Evolutionary conservation across 2,888 invertebrate genomes (phyloP).

Genomic region (Darwinula stevensoni): DNA sequence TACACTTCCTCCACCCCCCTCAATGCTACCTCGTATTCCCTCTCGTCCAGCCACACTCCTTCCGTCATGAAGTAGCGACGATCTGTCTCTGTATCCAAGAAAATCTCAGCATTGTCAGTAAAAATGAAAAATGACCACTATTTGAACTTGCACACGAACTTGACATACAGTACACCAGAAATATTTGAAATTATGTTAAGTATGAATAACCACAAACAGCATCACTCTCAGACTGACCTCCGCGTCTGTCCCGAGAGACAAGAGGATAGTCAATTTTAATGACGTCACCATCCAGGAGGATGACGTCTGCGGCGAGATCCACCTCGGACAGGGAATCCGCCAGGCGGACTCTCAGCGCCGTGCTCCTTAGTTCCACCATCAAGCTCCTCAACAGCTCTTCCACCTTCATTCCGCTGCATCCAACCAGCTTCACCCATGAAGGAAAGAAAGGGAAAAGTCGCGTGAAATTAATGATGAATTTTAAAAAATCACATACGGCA

Average conservation of each 20-base stretch:
- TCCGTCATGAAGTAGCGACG: conserved; percentile 17
- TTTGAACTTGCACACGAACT: too few relatives aligned
- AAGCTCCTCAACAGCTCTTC: neutral
- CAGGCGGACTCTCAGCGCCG: conserved; percentile 18
- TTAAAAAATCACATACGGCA: too few relatives aligned
- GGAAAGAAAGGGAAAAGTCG: too few relatives aligned
- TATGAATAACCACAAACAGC: too few relatives aligned
- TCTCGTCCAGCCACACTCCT: conserved; percentile 18
- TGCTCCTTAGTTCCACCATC: neutral
- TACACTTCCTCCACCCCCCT: conserved; percentile 31
- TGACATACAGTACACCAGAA: too few relatives aligned
- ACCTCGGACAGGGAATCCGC: conserved; percentile 31
- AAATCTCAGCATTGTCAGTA: too few relatives aligned
- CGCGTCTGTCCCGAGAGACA: conserved; percentile 24
- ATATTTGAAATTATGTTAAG: too few relatives aligned
- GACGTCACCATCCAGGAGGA: conserved; percentile 29
- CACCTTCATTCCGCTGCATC: conserved; percentile 7
- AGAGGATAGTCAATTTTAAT: conserved; percentile 27
- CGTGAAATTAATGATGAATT: too few relatives aligned
- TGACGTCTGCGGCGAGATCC: conserved; percentile 26
- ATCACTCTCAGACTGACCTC: conserved; percentile 16
- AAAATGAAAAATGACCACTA: too few relatives aligned
- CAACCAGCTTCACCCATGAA: conserved; percentile 8
- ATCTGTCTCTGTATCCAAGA: conserved; percentile 15
- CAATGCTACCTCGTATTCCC: conserved; percentile 20